Evolutionary conservation across 1,140 invertebrate genomes (phyloP), one percentile per base, ranked within the genome.

Genomic region (Meloidogyne floridensis): DNA sequence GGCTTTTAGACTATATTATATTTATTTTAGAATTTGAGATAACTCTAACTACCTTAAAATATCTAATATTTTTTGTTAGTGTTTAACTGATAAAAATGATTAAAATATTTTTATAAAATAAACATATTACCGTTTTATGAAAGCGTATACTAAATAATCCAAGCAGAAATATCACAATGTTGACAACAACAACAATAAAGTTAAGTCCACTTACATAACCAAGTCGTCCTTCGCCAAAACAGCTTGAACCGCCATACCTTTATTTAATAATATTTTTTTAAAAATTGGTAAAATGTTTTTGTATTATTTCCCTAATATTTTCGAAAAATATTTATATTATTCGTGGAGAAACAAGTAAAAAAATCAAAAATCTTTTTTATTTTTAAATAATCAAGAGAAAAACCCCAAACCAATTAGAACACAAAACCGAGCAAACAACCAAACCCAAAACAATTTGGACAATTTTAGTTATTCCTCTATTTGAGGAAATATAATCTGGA

Each of bases 361-460:
- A 32, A 32, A 1, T 32, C 32, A 32, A 32, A 32, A 32, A 32
- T n/a, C n/a, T 32, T 2, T 32, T 32, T 32, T 32, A 32, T 32
- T 32, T 32, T 32, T 32, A 32, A 32, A 32, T 32, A 32, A 32
- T 32, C 32, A 32, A 32, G 32, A 32, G 1, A 1, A 53, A 32
- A 32, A 13, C 70, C 32, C 32, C 32, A 1, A 65, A 85, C 85
- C 86, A 87, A 71, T 87, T 87, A 32, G 86, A 84, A 69, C 86
- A 87, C 7, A 87, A 69, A 32, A 87, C 80, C 8, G 84, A 81
- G 59, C 86, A 87, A 72, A 87, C 80, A 51, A 86, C 81, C 32
- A 87, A 86, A 10, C 86, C 86, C 47, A 87, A 75, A 75, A 87
- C 79, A 65, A 87, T 86, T 76, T 86, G 82, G 10, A 86, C 83